These are phyloP conservation scores for Antechinus flavipes DNA, from an alignment of 2,113 vertebrate species.

Conservation along the genomic window DNA sequence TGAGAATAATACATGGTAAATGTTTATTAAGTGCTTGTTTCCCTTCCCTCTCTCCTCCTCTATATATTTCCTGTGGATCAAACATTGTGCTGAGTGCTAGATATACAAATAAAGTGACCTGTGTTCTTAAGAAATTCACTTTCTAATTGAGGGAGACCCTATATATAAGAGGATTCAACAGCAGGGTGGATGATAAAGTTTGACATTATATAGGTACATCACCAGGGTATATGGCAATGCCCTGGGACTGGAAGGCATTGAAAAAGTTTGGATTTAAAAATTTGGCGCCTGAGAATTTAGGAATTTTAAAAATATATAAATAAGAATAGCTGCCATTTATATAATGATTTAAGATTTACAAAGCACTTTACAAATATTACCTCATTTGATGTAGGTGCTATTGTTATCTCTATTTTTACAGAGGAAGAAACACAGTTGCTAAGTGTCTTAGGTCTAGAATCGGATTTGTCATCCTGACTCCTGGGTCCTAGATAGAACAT, in stretches of 20 bases:
- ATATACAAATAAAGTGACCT: neutral
- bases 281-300: neutral
- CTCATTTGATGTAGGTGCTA: neutral
- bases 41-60: neutral
- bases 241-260: neutral
- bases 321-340: neutral
- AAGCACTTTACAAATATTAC: neutral
- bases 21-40: neutral
- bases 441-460: neutral
- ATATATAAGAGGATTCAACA: neutral
- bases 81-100: neutral
- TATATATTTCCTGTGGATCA: neutral
- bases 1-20: neutral
- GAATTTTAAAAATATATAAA: neutral
- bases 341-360: neutral
- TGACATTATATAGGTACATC: neutral
- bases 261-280: neutral
- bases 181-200: neutral
- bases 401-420: neutral
- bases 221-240: neutral
- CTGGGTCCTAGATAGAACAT: neutral
- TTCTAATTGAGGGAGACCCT: neutral
- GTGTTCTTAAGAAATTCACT: neutral
- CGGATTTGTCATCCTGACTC: neutral
- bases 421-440: neutral